phyloP scores from a whole-genome alignment of 2,113 vertebrate species.

The Geococcyx californianus region DNA sequence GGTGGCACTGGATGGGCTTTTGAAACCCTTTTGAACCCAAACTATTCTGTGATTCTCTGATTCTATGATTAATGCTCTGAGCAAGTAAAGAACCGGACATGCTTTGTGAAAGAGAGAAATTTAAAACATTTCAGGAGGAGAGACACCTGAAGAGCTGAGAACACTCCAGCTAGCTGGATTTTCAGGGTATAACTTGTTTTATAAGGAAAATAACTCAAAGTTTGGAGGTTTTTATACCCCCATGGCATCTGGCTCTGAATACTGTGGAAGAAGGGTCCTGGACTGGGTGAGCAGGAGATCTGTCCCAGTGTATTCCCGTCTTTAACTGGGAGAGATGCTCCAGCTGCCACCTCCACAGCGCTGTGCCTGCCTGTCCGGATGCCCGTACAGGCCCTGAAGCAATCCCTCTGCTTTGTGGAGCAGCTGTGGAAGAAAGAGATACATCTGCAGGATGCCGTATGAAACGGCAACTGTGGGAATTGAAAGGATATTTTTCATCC shows the following conservation, averaged over 20 bases:
- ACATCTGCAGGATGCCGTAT: neutral
- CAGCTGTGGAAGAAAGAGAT: neutral
- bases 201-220: neutral
- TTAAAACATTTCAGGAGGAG: neutral
- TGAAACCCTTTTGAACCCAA: too few species aligned
- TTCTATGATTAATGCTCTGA: neutral
- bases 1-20: too few species aligned
- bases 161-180: neutral
- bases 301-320: neutral
- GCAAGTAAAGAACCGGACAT: neutral
- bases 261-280: accelerated
- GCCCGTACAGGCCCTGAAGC: neutral
- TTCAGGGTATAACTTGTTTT: neutral
- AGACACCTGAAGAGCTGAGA: neutral
- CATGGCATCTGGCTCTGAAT: too few species aligned
- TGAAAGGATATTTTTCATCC: neutral
- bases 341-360: neutral
- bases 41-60: too few species aligned
- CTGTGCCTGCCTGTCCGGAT: accelerated
- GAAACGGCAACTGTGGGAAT: neutral
- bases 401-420: neutral
- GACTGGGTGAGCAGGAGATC: neutral
- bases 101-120: neutral
- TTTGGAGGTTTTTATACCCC: too few species aligned
- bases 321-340: neutral